Percentiles rank a stretch among this genome's conserved stretches.
These are phyloP conservation scores for Quadroppia sp. DNA, from an alignment of 2,888 invertebrate genomes.

Conservation along the genomic window DNA sequence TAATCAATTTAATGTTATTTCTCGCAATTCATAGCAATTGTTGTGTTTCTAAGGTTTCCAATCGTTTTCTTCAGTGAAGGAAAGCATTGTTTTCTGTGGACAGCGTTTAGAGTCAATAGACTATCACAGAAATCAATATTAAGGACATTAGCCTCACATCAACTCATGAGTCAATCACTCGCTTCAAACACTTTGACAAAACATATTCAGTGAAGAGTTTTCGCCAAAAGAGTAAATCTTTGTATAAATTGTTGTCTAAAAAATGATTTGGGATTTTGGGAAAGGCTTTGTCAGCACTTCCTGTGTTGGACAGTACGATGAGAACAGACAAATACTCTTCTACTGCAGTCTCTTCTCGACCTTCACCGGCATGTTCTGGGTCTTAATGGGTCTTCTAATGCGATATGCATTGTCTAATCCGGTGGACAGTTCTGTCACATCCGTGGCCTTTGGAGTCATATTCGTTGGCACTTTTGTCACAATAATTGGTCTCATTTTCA, in stretches of 20 bases:
- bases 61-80: conserved; percentile 8
- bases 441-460: conserved; percentile 20
- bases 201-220: not conserved
- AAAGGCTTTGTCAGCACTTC: not conserved
- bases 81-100: conserved; percentile 5
- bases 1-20: too few relatives aligned
- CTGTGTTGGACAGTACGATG: conserved; percentile 4
- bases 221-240: not conserved
- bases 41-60: conserved; percentile 32
- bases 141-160: conserved; percentile 32
- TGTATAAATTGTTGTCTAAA: too few relatives aligned
- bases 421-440: not conserved
- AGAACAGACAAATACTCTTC: conserved; percentile 28
- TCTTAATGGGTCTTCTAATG: conserved; percentile 26
- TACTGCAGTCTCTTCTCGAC: conserved; percentile 29
- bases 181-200: not conserved
- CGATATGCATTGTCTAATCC: conserved; percentile 8
- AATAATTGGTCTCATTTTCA: not conserved
- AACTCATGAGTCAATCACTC: not conserved
- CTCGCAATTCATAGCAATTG: too few relatives aligned
- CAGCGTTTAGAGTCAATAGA: conserved; percentile 18
- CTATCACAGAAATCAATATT: conserved; percentile 24
- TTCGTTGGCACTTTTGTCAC: conserved; percentile 14
- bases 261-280: not conserved
- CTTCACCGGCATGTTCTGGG: conserved; percentile 22